These are phyloP conservation scores for Protobothrops mucrosquamatus DNA, from an alignment of 2,113 vertebrate species.

Conservation along the genomic window DNA sequence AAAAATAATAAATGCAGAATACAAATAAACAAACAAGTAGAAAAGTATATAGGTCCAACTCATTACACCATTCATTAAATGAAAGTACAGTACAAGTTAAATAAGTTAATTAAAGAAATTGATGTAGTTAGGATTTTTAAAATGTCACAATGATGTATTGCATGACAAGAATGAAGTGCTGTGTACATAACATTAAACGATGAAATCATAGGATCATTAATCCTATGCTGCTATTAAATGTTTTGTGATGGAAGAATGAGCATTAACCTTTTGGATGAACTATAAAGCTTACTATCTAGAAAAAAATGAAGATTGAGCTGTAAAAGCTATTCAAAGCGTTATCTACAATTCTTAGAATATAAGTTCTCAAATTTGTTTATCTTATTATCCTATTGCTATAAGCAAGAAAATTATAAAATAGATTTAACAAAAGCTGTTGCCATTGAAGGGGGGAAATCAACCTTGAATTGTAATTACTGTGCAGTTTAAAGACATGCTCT, in stretches of 20 bases:
- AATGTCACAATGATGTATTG: not conserved
- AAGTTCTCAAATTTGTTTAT: not conserved
- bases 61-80: not conserved
- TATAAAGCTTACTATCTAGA: not conserved
- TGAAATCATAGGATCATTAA: not conserved
- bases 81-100: not conserved
- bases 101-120: not conserved
- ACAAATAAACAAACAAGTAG: not conserved
- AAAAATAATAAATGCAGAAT: not conserved
- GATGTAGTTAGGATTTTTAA: not conserved
- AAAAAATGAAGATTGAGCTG: not conserved
- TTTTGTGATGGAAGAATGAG: not conserved
- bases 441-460: constrained; percentile 3
- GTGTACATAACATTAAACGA: not conserved
- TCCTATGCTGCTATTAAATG: not conserved
- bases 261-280: not conserved
- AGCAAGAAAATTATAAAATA: constrained; percentile 5
- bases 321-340: not conserved
- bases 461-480: constrained; percentile 37
- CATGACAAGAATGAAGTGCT: not conserved
- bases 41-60: not conserved
- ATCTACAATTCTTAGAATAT: not conserved
- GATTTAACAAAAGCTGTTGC: constrained; percentile 17
- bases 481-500: constrained; percentile 1
- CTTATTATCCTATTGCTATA: not conserved